Base-by-base conservation (phyloP, 2,797 vertebrate species). In the Gymnoscopelus braueri region DNA sequence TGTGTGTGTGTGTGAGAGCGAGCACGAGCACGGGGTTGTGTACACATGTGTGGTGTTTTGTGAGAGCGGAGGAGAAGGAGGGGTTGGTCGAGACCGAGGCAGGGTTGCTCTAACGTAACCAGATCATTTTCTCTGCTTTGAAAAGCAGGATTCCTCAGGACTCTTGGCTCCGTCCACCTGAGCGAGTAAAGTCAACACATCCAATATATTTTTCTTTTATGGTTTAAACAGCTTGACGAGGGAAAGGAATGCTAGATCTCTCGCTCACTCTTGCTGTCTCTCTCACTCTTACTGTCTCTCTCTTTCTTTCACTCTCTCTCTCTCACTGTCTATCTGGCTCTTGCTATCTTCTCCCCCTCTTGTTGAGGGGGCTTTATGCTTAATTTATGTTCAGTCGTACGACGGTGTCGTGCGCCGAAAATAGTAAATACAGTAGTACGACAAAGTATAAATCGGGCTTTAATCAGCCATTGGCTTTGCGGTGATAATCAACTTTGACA, bases 141-240 rank as follows among this genome's bases (percentile, higher is more conserved):
- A 86, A 83, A 83, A 74, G 67, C 81, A 82, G 74, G 77, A 78
- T 76, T 83, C 77, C 75, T 82, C 70, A 23, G 76, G 69, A 61
- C 63, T 79, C 77, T 85, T 90, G 87, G 84, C 86, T 81, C 65
- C 11, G 4, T 85, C 77, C 74, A 84, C 81, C 81, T 88, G 71
- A 82, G 71, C 55, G 15, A 81, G 78, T 78, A 84, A 86, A 87
- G 83, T 88, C 88, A 91, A 86, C 87, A 90, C 80, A 65, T 85
- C 73, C 75, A 77, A 75, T 80, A 73, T 87, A 81, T 87, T 88
- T 87, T 82, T 82, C 84, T 81, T 83, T 77, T 65, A 70, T 44
- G 63, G 75, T 80, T 77, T 83, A 69, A 80, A 71, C 74, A 74
- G 76, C 72, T 84, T 81, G 75, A 84, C n/a, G 1, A 50, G 12